Evolutionary conservation across 35 echinoderm and acorn worm species (phyloP).

Genomic region (Ptychodera flava): DNA sequence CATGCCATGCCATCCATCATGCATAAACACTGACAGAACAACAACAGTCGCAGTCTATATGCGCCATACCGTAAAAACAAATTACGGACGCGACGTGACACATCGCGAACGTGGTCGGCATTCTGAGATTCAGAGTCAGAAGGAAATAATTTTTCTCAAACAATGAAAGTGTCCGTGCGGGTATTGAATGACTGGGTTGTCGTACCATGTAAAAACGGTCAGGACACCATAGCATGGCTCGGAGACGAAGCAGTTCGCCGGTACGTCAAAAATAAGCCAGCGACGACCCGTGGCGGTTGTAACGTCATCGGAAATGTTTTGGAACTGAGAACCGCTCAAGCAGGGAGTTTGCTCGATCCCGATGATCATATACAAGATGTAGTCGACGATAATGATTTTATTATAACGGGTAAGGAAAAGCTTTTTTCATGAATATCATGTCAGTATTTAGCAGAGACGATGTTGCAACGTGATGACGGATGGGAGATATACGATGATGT

Average conservation of each 20-base stretch:
- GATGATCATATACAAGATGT: conserved; percentile 64
- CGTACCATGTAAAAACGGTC: conserved; percentile 45
- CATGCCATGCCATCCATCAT: too few species aligned
- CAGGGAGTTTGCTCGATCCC: conserved; percentile 75
- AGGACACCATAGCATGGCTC: conserved; percentile 42
- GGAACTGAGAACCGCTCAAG: conserved; percentile 70
- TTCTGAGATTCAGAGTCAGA: neutral
- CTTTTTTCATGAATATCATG: neutral
- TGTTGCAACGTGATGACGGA: too few species aligned
- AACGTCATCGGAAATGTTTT: conserved; percentile 15
- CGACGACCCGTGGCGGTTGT: neutral
- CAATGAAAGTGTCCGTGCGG: conserved; percentile 76
- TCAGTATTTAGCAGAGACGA: neutral
- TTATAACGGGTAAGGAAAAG: conserved; percentile 59
- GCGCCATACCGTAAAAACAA: neutral
- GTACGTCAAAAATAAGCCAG: conserved; percentile 40
- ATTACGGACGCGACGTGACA: too few species aligned
- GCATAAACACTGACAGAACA: too few species aligned
- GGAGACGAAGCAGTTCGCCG: conserved; percentile 54
- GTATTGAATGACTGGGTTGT: conserved; percentile 82
- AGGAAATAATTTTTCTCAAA: neutral
- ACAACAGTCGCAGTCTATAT: neutral
- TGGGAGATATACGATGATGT: too few species aligned
- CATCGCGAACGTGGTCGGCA: too few species aligned
- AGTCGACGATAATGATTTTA: conserved; percentile 79